phyloP scores from a whole-genome alignment of 2,797 vertebrate species.

The Nyctibius grandis region DNA sequence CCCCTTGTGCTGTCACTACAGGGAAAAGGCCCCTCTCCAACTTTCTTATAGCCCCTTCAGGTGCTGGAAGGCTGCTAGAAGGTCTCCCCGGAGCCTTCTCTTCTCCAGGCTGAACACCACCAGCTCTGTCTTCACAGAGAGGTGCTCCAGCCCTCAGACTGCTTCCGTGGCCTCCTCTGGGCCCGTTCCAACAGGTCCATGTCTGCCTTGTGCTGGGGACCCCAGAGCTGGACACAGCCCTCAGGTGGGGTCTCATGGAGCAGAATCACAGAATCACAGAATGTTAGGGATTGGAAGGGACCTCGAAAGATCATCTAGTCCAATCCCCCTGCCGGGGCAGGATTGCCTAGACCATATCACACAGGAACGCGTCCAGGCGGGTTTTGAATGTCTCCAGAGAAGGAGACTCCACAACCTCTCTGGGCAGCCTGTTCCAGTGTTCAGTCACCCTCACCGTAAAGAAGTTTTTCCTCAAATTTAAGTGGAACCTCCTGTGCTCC shows the following conservation, averaged over 20 bases:
- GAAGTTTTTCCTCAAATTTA: too few species aligned
- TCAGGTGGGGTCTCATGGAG: background rate
- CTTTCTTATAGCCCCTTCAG: background rate
- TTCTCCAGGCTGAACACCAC: background rate
- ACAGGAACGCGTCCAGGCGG: too few species aligned
- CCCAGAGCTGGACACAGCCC: background rate
- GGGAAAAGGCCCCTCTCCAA: background rate
- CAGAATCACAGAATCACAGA: too few species aligned
- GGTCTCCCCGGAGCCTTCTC: background rate
- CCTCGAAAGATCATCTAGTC: too few species aligned
- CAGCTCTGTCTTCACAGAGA: fast-evolving
- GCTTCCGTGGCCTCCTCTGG: fast-evolving
- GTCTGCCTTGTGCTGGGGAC: background rate
- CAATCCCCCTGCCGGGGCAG: too few species aligned
- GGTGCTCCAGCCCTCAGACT: background rate
- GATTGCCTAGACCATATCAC: too few species aligned
- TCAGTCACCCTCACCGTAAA: too few species aligned
- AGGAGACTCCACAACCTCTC: too few species aligned
- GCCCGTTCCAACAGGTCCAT: fast-evolving
- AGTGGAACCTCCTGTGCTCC: too few species aligned
- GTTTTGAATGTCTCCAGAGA: too few species aligned
- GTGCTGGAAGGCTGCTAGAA: fast-evolving
- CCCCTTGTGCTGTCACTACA: background rate
- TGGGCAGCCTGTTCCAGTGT: too few species aligned
- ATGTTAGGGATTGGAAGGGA: too few species aligned